phyloP scores from a whole-genome alignment of 2,888 invertebrate species.

The Agrochola lychnidis region DNA sequence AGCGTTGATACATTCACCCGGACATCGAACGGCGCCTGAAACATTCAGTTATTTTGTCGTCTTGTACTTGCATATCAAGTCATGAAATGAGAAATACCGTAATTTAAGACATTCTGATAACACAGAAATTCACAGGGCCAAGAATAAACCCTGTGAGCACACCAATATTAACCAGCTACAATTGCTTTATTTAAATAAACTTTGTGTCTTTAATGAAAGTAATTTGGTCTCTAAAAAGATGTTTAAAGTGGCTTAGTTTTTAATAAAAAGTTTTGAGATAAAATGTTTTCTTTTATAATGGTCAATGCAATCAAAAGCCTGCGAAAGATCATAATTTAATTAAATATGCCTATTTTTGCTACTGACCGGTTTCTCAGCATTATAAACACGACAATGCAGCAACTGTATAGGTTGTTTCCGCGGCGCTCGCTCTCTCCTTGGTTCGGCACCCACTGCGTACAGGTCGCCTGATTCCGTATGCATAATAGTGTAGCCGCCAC shows the following conservation, averaged over 20 bases:
- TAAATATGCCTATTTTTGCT: background rate
- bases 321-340: background rate
- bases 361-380: conserved; percentile 90
- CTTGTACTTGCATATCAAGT: background rate
- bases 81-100: too few relatives aligned
- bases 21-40: conserved; percentile 92
- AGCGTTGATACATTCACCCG: conserved; percentile 91
- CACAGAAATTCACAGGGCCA: too few relatives aligned
- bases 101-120: too few relatives aligned
- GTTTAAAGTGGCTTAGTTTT: background rate
- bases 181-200: background rate
- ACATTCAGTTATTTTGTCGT: background rate
- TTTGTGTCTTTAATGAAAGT: background rate
- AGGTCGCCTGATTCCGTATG: conserved; percentile 91
- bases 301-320: conserved; percentile 6
- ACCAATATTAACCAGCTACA: too few relatives aligned
- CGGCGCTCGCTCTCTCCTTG: conserved; percentile 80
- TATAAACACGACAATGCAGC: conserved; percentile 91
- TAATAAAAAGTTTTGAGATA: background rate
- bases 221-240: background rate
- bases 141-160: too few relatives aligned
- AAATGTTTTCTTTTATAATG: background rate
- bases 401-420: conserved; percentile 89
- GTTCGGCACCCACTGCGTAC: conserved; percentile 82
- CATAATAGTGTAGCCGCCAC: conserved; percentile 92